These are phyloP conservation scores for Drosophila atripex DNA, from an alignment of 2,888 invertebrate genomes.

Conservation along the genomic window DNA sequence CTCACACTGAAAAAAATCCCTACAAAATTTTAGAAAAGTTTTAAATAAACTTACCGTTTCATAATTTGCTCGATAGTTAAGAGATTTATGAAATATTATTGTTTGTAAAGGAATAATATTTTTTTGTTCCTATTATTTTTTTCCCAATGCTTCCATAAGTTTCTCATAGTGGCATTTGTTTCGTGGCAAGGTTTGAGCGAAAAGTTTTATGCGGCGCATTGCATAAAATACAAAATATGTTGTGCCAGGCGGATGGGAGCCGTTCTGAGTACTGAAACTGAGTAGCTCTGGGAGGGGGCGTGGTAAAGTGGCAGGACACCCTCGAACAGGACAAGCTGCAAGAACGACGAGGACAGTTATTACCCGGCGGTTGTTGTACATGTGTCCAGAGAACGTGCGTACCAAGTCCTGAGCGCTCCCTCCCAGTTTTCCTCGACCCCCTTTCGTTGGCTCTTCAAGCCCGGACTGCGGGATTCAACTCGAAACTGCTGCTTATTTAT, in stretches of 20 bases:
- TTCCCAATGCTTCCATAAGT: not conserved
- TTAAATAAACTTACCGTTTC: not conserved
- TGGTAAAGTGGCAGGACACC: conserved; percentile 13
- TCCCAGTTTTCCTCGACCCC: not conserved
- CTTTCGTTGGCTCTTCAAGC: conserved; percentile 21
- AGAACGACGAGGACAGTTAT: conserved; percentile 49
- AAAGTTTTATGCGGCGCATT: conserved; percentile 62
- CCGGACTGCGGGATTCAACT: conserved; percentile 5
- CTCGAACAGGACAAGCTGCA: conserved; percentile 34
- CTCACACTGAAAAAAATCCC: conserved; percentile 4
- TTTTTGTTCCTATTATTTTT: not conserved
- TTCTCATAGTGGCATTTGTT: not conserved
- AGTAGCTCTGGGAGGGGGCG: not conserved
- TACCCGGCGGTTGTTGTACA: conserved; percentile 53
- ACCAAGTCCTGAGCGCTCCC: conserved; percentile 23
- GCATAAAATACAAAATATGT: conserved; percentile 65
- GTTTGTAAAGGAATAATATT: not conserved
- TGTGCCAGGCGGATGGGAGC: conserved; percentile 27
- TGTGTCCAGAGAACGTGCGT: conserved; percentile 65
- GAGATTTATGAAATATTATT: not conserved
- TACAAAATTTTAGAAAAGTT: not conserved
- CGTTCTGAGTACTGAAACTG: conserved; percentile 30
- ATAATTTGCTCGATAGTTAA: no score
- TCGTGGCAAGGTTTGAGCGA: conserved; percentile 36
- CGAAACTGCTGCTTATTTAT: conserved; percentile 72